These are phyloP conservation scores for Upupa epops DNA, from an alignment of 2,113 vertebrate genomes.

Conservation along the genomic window DNA sequence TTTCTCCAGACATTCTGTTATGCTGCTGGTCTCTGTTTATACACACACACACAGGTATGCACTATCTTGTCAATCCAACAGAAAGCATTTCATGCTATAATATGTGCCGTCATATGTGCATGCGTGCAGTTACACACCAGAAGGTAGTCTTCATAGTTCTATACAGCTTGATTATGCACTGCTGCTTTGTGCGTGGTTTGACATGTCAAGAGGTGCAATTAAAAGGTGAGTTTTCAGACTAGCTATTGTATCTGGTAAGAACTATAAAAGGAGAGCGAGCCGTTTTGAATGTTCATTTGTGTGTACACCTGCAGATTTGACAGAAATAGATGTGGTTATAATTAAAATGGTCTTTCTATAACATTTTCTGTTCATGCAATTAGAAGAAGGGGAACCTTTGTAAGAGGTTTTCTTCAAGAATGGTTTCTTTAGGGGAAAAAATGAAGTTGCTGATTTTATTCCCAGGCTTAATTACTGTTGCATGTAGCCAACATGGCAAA, in stretches of 20 bases:
- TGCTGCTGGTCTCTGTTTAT: not conserved
- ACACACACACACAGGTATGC: not conserved
- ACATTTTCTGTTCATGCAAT: slow-evolving; percentile 41
- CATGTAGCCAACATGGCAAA: not conserved
- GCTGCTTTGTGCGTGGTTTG: slow-evolving; percentile 3
- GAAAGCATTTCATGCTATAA: not conserved
- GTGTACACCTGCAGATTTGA: slow-evolving; percentile 28
- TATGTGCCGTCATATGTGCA: not conserved
- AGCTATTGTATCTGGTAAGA: slow-evolving; percentile 22
- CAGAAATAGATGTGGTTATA: slow-evolving; percentile 46
- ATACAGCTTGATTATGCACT: not conserved
- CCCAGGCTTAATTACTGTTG: slow-evolving; percentile 37
- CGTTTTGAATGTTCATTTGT: slow-evolving; percentile 47
- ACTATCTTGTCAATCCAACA: not conserved
- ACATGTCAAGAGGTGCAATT: slow-evolving; percentile 39
- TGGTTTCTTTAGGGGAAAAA: not conserved
- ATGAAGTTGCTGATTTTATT: slow-evolving; percentile 3
- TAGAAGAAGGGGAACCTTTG: slow-evolving; percentile 35
- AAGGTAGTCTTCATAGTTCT: not conserved
- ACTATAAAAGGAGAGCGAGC: slow-evolving; percentile 30
- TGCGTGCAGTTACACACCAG: not conserved
- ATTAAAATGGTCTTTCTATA: slow-evolving; percentile 45
- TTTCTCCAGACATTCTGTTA: not conserved
- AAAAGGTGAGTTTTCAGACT: slow-evolving; percentile 54
- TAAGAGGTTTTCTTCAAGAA: slow-evolving; percentile 23